A percentile compares a stretch with the other conserved stretches of the same genome.
phyloP scores from a whole-genome alignment of 2,797 vertebrate species.

The Coregonus suidteri region DNA sequence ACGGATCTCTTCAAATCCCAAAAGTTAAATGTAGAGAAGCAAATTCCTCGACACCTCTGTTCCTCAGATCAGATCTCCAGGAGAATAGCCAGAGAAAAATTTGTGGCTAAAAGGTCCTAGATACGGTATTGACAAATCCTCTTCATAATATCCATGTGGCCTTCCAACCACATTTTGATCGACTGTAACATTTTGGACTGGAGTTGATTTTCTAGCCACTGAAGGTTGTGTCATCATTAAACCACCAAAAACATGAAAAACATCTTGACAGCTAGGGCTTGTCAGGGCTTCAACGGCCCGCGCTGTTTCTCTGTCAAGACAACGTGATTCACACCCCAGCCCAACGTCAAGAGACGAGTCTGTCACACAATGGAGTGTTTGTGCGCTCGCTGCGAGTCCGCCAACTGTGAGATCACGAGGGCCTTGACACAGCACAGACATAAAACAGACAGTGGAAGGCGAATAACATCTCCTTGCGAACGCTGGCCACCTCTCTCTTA shows the following conservation, averaged over 20 bases:
- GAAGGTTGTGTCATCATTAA: background rate
- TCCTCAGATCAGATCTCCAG: slow-evolving; percentile 13
- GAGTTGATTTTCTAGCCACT: background rate
- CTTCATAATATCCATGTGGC: background rate
- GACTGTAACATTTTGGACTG: background rate
- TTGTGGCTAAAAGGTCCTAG: background rate
- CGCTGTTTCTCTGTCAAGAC: slow-evolving; percentile 17
- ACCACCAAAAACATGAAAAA: background rate
- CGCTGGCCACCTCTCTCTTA: background rate
- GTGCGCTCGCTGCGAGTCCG: slow-evolving; percentile 49
- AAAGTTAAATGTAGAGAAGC: background rate
- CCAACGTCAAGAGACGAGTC: slow-evolving; percentile 10
- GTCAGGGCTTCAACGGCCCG: background rate
- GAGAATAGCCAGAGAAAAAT: background rate
- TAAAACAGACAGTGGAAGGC: slow-evolving; percentile 44
- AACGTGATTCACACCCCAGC: slow-evolving; percentile 48
- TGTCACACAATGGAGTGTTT: slow-evolving; percentile 63
- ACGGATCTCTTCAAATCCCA: slow-evolving; percentile 16
- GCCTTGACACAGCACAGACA: slow-evolving; percentile 54
- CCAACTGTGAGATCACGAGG: slow-evolving; percentile 58
- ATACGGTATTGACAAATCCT: background rate
- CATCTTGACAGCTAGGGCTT: background rate
- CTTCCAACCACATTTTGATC: background rate
- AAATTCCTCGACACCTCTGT: slow-evolving; percentile 35
- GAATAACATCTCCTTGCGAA: slow-evolving; percentile 5